Evolutionary conservation across 2,888 invertebrate species (phyloP).

Genomic region (Mythimna impura): DNA sequence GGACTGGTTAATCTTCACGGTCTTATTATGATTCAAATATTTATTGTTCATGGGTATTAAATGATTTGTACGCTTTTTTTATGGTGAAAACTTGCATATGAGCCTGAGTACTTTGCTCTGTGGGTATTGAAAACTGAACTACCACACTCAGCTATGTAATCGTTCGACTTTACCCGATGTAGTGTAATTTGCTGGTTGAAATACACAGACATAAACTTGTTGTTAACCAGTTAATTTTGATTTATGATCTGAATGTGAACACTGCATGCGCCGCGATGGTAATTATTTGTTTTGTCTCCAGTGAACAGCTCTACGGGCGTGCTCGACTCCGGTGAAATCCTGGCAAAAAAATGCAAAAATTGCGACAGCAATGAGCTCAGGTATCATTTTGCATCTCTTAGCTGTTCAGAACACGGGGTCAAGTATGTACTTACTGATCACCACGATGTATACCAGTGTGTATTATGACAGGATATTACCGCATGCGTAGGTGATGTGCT

Average conservation of each 20-base stretch:
- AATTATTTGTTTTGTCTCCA: slow-evolving; percentile 68
- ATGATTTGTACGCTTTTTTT: no score
- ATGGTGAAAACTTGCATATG: no score
- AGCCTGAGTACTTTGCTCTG: no score
- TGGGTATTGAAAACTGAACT: no score
- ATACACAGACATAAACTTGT: no score
- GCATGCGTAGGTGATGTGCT: slow-evolving; percentile 26
- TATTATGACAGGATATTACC: not conserved
- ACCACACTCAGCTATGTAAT: not conserved
- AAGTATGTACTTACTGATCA: slow-evolving; percentile 14
- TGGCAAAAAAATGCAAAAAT: slow-evolving; percentile 73
- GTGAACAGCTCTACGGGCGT: slow-evolving; percentile 62
- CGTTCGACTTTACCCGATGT: not conserved
- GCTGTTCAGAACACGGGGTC: slow-evolving; percentile 42
- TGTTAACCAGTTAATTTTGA: not conserved
- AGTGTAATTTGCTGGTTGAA: no score
- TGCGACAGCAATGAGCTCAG: slow-evolving; percentile 74
- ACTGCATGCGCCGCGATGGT: slow-evolving; percentile 63
- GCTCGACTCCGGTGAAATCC: slow-evolving; percentile 38
- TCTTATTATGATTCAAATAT: no score
- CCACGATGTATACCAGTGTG: not conserved
- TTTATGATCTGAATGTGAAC: slow-evolving; percentile 1
- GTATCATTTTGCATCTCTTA: slow-evolving; percentile 64
- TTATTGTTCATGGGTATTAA: no score
- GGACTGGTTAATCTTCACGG: no score